These are phyloP conservation scores for Gymnocephalus cernua DNA, from an alignment of 2,113 vertebrate genomes.

Conservation along the genomic window DNA sequence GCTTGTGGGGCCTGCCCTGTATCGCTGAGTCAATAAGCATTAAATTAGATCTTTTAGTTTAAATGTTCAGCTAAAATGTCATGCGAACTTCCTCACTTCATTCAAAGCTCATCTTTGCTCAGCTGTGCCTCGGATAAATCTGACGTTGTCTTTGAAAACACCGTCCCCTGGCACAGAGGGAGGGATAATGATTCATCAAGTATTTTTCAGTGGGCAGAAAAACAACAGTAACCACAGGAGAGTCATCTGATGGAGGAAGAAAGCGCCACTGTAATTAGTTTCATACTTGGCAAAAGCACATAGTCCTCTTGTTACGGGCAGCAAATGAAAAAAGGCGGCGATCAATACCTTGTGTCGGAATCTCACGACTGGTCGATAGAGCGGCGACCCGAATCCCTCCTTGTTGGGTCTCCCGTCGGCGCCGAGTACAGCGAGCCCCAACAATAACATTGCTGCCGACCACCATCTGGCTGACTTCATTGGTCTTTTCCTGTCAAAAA, in stretches of 20 bases:
- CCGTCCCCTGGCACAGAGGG: conserved; percentile 44
- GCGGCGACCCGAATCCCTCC: conserved; percentile 73
- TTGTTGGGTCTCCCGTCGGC: conserved; percentile 74
- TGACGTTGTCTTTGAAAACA: conserved; percentile 55
- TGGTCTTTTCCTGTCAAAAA: conserved; percentile 79
- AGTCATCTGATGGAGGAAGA: conserved; percentile 37
- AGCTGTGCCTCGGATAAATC: conserved; percentile 41
- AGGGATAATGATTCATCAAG: conserved; percentile 65
- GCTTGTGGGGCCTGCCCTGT: not conserved
- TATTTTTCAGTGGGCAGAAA: conserved; percentile 54
- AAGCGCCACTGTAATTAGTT: conserved; percentile 55
- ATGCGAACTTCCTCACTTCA: conserved; percentile 18
- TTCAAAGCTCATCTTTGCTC: conserved; percentile 37
- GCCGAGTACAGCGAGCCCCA: conserved; percentile 68
- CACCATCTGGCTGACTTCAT: conserved; percentile 79
- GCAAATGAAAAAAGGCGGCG: conserved; percentile 58
- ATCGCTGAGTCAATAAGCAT: conserved; percentile 35
- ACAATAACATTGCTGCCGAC: conserved; percentile 71
- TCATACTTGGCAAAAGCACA: conserved; percentile 62
- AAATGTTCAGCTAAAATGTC: conserved; percentile 42
- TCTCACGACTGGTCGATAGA: conserved; percentile 83
- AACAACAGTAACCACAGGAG: conserved; percentile 56
- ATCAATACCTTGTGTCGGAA: conserved; percentile 88
- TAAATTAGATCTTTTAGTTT: conserved; percentile 50
- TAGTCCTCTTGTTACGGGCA: conserved; percentile 35